phyloP scores from a whole-genome alignment of 2,797 vertebrate species.

The Myotis vivesi region DNA sequence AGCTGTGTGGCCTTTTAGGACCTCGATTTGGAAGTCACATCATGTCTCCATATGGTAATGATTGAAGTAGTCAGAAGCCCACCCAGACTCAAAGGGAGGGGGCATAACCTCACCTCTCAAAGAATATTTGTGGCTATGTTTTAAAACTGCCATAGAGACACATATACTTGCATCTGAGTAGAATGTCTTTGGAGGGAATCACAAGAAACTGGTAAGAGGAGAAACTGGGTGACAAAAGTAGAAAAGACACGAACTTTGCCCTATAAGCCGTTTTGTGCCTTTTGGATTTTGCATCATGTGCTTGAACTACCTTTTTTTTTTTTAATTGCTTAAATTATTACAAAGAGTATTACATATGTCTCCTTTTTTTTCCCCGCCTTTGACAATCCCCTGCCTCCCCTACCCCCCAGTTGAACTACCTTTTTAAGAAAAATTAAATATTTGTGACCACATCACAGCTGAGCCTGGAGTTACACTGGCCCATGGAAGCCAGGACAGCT shows the following conservation, averaged over 20 bases:
- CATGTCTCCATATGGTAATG: not conserved
- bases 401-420: not conserved
- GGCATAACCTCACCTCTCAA: not conserved
- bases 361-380: no score
- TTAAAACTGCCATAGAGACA: not conserved
- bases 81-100: not conserved
- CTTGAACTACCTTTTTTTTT: conserved; percentile 19
- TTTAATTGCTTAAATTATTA: no score
- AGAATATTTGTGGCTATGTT: not conserved
- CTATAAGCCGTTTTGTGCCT: not conserved
- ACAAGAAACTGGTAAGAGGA: not conserved
- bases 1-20: not conserved
- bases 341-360: no score
- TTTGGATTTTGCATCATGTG: conserved; percentile 21
- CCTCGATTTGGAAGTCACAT: not conserved
- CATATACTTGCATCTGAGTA: not conserved
- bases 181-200: conserved; percentile 28
- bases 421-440: conserved; percentile 40
- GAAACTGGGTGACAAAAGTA: not conserved
- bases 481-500: not conserved
- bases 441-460: not conserved
- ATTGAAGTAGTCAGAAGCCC: not conserved
- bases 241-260: conserved; percentile 16
- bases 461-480: not conserved
- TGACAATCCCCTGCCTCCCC: no score